Conservation (phyloP, 2,888 invertebrate genomes). For the Anticlea derivata region DNA sequence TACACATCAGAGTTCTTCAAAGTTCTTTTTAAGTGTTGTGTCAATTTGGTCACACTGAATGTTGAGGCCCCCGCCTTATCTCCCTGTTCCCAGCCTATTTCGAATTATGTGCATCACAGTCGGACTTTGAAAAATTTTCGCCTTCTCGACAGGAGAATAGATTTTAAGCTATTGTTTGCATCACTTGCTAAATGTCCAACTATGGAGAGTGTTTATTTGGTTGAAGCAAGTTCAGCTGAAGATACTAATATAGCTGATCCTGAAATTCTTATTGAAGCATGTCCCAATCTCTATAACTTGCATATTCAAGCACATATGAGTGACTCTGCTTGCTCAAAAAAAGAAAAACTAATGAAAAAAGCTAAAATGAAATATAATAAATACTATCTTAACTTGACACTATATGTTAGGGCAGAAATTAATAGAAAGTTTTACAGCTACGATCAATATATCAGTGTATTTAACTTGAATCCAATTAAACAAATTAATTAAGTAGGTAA, state of each 20-base stretch:
- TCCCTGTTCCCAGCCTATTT: conserved; percentile 45
- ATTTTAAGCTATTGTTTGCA: conserved; percentile 55
- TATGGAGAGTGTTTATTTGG: conserved; percentile 64
- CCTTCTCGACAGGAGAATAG: conserved; percentile 54
- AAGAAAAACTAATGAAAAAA: conserved; percentile 47
- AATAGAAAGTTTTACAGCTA: conserved; percentile 42
- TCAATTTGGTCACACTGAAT: conserved; percentile 58
- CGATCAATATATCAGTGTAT: conserved; percentile 59
- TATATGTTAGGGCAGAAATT: conserved; percentile 35
- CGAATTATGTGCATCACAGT: conserved; percentile 51
- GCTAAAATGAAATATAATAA: conserved; percentile 46
- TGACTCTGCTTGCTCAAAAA: conserved; percentile 39
- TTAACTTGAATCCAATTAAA: conserved; percentile 58
- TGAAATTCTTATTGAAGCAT: conserved; percentile 51
- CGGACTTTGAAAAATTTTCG: conserved; percentile 61
- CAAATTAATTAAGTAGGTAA: background rate
- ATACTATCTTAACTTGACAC: conserved; percentile 46
- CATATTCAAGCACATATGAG: conserved; percentile 50
- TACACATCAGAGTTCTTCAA: conserved; percentile 61
- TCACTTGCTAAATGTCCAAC: conserved; percentile 56
- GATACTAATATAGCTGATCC: conserved; percentile 50
- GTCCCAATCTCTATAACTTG: conserved; percentile 59
- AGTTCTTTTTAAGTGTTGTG: conserved; percentile 57
- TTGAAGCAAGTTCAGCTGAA: conserved; percentile 45
- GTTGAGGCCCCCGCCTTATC: conserved; percentile 47